A percentile compares a stretch with the other conserved stretches of the same genome.
Evolutionary conservation across 2,888 invertebrate genomes (phyloP).

Genomic region (Heliconius cydno): DNA sequence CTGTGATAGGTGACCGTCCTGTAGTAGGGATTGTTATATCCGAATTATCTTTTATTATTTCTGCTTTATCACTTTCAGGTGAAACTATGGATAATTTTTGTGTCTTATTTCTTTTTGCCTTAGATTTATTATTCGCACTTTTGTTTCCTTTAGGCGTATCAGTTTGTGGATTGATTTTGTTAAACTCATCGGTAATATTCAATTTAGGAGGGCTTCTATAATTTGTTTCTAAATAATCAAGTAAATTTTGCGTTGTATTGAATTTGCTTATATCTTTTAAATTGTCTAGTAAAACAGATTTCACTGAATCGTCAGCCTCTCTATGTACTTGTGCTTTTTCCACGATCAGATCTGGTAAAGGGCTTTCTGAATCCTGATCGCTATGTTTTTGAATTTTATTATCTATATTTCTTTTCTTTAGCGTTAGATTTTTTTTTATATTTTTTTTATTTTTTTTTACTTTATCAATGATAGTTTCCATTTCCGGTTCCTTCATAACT

Average conservation of each 20-base stretch:
- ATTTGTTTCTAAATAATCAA: constrained; percentile 57
- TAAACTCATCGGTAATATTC: constrained; percentile 51
- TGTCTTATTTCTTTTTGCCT: constrained; percentile 17
- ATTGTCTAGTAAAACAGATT: constrained; percentile 58
- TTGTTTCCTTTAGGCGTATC: not conserved
- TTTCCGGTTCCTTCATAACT: constrained; percentile 49
- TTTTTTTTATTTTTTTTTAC: constrained; percentile 41
- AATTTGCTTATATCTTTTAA: constrained; percentile 61
- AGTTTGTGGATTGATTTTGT: constrained; percentile 34
- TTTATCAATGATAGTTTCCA: constrained; percentile 57
- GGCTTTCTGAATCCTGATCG: constrained; percentile 62
- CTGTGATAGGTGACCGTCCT: constrained; percentile 64
- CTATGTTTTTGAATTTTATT: constrained; percentile 39
- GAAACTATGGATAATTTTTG: not conserved
- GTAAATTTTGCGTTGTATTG: constrained; percentile 62
- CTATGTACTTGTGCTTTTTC: constrained; percentile 54
- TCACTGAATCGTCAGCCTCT: constrained; percentile 56
- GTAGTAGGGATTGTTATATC: constrained; percentile 61
- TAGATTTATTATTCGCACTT: constrained; percentile 31
- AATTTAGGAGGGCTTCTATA: constrained; percentile 51
- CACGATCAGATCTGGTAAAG: constrained; percentile 67
- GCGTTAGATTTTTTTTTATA: constrained; percentile 40
- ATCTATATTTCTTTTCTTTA: constrained; percentile 42
- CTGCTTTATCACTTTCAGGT: not conserved
- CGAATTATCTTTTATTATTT: constrained; percentile 28